phyloP scores from a whole-genome alignment of 2,113 vertebrate genomes.

The Malurus alboscapulatus region DNA sequence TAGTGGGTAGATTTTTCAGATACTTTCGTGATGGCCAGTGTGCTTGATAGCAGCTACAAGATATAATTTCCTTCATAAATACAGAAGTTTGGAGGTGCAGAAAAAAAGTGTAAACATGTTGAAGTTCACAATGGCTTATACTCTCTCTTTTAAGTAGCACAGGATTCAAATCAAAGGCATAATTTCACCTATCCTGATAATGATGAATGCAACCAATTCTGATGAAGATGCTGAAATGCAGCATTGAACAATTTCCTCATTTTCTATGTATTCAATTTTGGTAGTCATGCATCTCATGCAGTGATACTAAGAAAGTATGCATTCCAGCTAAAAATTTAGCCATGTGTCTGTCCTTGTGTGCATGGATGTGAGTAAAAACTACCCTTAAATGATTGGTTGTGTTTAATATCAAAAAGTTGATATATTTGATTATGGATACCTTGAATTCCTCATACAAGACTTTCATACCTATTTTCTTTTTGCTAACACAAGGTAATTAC shows the following conservation, averaged over 20 bases:
- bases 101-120: not conserved
- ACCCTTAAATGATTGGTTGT: not conserved
- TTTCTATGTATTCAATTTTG: not conserved
- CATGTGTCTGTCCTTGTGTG: not conserved
- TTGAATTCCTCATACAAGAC: not conserved
- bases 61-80: not conserved
- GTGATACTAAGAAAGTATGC: not conserved
- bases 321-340: not conserved
- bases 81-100: not conserved
- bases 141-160: not conserved
- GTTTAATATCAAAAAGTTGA: not conserved
- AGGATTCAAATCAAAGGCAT: not conserved
- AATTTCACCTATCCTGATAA: not conserved
- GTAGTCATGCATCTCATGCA: not conserved
- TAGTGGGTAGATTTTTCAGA: not conserved
- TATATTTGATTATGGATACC: not conserved
- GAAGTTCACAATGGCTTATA: not conserved
- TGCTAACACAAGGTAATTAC: not conserved
- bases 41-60: not conserved
- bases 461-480: not conserved
- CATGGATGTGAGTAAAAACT: not conserved
- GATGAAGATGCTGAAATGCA: not conserved
- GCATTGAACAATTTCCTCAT: not conserved
- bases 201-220: not conserved
- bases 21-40: not conserved